Evolutionary conservation across 2,113 vertebrate species (phyloP).

Genomic region (Gulo gulo): DNA sequence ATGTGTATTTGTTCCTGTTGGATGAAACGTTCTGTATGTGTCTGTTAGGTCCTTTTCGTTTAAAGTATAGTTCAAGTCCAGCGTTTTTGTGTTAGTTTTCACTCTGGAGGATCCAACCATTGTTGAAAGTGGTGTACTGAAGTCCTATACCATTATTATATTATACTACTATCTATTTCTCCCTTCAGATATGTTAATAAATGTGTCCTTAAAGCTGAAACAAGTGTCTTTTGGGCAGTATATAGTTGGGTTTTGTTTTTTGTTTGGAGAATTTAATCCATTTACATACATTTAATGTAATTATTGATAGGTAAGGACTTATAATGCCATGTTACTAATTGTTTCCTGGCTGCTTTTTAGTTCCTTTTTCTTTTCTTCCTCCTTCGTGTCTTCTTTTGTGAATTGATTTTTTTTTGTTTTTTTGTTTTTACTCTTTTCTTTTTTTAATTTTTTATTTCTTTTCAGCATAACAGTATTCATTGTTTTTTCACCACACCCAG

Average conservation of each 20-base stretch:
- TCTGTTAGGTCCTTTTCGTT: not conserved
- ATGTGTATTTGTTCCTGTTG: not conserved
- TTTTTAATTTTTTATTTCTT: too few species aligned
- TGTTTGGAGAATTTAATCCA: not conserved
- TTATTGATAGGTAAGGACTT: not conserved
- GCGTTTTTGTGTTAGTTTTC: not conserved
- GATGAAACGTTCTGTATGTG: not conserved
- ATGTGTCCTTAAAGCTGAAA: not conserved
- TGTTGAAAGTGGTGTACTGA: not conserved
- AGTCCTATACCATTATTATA: not conserved
- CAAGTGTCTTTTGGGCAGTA: not conserved
- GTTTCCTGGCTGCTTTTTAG: not conserved
- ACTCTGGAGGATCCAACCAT: not conserved
- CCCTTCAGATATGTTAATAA: not conserved
- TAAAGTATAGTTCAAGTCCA: not conserved
- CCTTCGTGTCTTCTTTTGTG: not conserved
- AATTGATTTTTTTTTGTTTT: not conserved
- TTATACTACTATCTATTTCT: not conserved
- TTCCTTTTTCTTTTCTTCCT: not conserved
- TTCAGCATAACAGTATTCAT: too few species aligned
- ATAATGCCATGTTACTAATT: not conserved
- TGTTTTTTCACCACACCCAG: too few species aligned
- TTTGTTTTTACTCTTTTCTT: too few species aligned
- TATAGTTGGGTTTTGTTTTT: not conserved
- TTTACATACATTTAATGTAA: not conserved